Base-by-base conservation (phyloP, 2,888 invertebrate genomes). In the Erebia ligea region DNA sequence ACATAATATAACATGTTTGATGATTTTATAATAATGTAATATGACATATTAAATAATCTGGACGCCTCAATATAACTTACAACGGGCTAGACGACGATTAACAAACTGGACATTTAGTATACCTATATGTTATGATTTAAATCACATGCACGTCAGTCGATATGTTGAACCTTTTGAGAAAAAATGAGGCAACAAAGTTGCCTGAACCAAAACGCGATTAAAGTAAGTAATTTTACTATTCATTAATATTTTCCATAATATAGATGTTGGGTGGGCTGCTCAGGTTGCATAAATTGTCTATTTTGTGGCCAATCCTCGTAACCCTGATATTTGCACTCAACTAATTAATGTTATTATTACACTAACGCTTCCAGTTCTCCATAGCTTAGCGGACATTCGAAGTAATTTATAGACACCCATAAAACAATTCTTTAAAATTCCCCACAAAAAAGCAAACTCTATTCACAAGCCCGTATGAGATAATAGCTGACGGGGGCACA, bases 361-460 rank as follows among this genome's bases (percentile, higher is more conserved):
- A 80, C 78, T 77, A 54, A 74, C 80, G 77, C 80, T 80, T 78
- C 81, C 79, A 79, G 77, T 79, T 82, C 81, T 78, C 79, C 79
- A 25, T 42, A 56, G 54, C 67, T 68, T 61, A 73, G 71, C 68
- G 64, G 73, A 52, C 68, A 66, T 68, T 61, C 68, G 21, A 64
- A 70, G 64, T 76, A 87, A 91, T 92, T 92, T 93, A 92, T 91
- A 81, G 85, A 81, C 81, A 77, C 76, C 84, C 87, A 90, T 92
- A 91, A 92, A 92, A 91, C 91, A 91, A 92, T 92, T 91, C 91
- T 90, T 86, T 85, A 86, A 91, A 89, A 80, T 86, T 82, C 78
- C 82, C 89, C 89, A 90, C 88, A 91, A 91, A 92, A 91, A 91
- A 86, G 83, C 82, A 72, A 79, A 75, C 76, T 81, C 87, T 87